Percentiles rank a stretch among this genome's conserved stretches.
Evolutionary conservation across 2,888 invertebrate species (phyloP).

Genomic region (Rhorus exstirpatorius): DNA sequence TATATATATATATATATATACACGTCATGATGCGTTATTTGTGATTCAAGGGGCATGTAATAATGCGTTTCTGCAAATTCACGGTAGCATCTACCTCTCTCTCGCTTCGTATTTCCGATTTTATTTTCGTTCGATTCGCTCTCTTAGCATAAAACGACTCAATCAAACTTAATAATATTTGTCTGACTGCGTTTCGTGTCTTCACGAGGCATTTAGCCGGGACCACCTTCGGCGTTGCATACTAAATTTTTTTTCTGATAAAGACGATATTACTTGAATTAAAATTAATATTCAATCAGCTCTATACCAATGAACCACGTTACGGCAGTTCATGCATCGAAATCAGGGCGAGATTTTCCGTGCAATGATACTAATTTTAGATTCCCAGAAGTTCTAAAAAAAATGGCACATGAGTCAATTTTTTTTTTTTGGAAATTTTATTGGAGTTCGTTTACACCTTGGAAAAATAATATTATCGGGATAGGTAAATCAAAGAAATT

Average conservation of each 20-base stretch:
- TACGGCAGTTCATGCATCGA: too few species aligned
- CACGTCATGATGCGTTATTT: conserved; percentile 39
- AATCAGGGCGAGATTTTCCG: too few species aligned
- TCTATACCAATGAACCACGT: too few species aligned
- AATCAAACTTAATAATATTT: conserved; percentile 56
- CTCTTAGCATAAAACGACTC: conserved; percentile 48
- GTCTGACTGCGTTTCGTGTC: conserved; percentile 39
- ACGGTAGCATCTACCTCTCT: conserved; percentile 55
- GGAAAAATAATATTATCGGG: too few species aligned
- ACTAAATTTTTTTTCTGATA: conserved; percentile 22
- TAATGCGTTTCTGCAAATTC: conserved; percentile 57
- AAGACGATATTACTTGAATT: conserved; percentile 13
- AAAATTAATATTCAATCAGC: not conserved
- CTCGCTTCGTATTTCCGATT: conserved; percentile 6
- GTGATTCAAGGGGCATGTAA: conserved; percentile 54
- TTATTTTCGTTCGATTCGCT: conserved; percentile 36
- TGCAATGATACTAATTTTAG: too few species aligned
- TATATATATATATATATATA: conserved; percentile 4
- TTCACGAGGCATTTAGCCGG: conserved; percentile 1
- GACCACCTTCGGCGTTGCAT: conserved; percentile 43
- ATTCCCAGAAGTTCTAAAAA: too few species aligned
- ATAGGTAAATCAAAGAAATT: too few species aligned
- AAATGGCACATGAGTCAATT: too few species aligned
- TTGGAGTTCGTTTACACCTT: too few species aligned
- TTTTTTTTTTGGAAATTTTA: too few species aligned